Base-by-base conservation (phyloP, 1,140 invertebrate genomes). In the Drosophila paulistorum region DNA sequence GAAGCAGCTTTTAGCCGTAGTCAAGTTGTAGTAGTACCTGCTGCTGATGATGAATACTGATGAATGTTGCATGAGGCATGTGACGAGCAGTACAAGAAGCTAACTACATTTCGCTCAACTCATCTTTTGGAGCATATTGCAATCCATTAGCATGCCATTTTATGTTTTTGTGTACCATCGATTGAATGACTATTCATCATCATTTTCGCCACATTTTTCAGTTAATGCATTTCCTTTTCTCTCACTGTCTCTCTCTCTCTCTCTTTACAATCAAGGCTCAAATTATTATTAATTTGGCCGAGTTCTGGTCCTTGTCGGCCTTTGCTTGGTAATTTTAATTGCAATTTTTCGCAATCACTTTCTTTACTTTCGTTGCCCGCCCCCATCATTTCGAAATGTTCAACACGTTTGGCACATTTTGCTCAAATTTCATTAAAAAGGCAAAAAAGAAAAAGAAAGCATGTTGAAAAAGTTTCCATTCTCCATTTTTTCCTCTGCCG, bases 341-440 rank as follows among this genome's bases (percentile, higher is more conserved):
- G 83, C 83, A 74, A 83, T 86, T 86, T 87, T 86, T 81, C 65
- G 72, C 65, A 70, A 74, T 65, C 63, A 39, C 60, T 63, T 26
- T 41, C 35, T 26, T 37, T 13, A 26, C 7, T 33, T 7, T 39
- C 35, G 26, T 45, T 0, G 1, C 42, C 35, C 13, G 26, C 39
- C 0, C 35, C n/a, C n/a, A 20, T 20, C 45, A 63, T 17, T 51
- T 23, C 3, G 45, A 51, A 51, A 26, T 59, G 58, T 39, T 64
- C 65, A 45, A 59, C 75, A 70, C 83, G 83, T 77, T 86, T 86
- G 75, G 84, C 74, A 82, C 82, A 86, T 79, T 86, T 86, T 86
- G 83, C 82, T 86, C 79, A 74, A 87, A 86, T 87, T 86, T 86
- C 83, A 87, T 86, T 86, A 83, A 86, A 86, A 87, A 51, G 20